Evolutionary conservation across 2,888 invertebrate species (phyloP), one percentile per base, ranked within the genome.

Genomic region (Perizoma affinitatum): DNA sequence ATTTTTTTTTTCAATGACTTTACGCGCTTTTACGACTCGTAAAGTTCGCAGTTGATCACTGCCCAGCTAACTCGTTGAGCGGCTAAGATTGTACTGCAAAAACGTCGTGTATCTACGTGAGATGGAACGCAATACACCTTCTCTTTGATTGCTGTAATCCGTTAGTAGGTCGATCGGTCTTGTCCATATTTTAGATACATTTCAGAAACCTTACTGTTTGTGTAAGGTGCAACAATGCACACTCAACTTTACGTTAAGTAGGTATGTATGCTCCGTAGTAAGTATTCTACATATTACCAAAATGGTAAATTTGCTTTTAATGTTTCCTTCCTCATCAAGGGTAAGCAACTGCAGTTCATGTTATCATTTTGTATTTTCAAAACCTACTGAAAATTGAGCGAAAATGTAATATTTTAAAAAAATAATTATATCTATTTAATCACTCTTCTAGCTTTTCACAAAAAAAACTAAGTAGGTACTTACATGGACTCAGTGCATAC

Each of bases 401-500:
- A 22, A 22, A 1, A 3, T 22, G 22, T 22, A 22, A 1, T 22
- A 22, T 22, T n/a, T 22, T 22, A 22, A 22, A 22, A 22, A 22
- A 22, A 22, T 22, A 1, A 2, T 22, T 22, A 22, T 22, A 2
- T 3, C 22, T 22, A 3, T 22, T 22, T 22, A 22, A 22, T 22
- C 22, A 22, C 22, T 22, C 22, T 22, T 22, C 22, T 22, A 22
- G 22, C 22, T 22, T 22, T 3, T 22, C 22, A 22, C 22, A 22
- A 4, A 38, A 6, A 6, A 38, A 38, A 7, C 5, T 38, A 36
- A 41, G 11, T 10, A 53, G 11, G 22, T 63, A 66, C 59, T 70
- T 67, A 75, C 75, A 72, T 70, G 76, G 75, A 58, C 61, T 76
- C 54, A 97, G 84, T 5, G 97, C 96, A 83, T 97, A 97, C 5